A percentile compares a stretch with the other conserved stretches of the same genome.
phyloP scores from a whole-genome alignment of 2,797 vertebrate genomes.

The Paedocypris micromegethes region DNA sequence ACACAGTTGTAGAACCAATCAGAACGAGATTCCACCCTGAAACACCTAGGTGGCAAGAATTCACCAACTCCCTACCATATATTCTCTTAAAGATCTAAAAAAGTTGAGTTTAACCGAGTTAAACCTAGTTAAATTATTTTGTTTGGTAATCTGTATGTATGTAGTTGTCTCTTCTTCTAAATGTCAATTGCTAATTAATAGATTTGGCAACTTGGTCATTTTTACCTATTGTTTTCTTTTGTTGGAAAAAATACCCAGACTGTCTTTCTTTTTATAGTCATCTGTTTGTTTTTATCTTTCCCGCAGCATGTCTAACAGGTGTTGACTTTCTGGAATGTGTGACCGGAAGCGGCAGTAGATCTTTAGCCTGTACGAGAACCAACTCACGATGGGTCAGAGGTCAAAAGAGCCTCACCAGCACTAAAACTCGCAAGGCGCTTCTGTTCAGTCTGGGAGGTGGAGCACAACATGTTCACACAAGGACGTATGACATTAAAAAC shows the following conservation, averaged over 20 bases:
- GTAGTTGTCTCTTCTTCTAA: too few relatives aligned
- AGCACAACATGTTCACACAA: constrained; percentile 12
- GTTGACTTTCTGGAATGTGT: constrained; percentile 41
- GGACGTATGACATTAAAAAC: background rate
- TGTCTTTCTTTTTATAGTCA: constrained; percentile 11
- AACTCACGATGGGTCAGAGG: constrained; percentile 22
- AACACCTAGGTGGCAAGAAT: too few relatives aligned
- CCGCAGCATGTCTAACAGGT: constrained; percentile 29
- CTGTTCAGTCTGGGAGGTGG: constrained; percentile 19
- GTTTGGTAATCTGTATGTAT: too few relatives aligned
- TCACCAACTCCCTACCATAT: too few relatives aligned
- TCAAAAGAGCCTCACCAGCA: constrained; percentile 26
- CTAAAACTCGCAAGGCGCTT: constrained; percentile 41
- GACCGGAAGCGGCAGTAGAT: constrained; percentile 32
- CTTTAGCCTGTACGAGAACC: constrained; percentile 28
- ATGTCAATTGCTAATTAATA: too few relatives aligned
- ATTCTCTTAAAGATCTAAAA: too few relatives aligned
- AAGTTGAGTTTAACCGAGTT: too few relatives aligned
- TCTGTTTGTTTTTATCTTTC: constrained; percentile 17
- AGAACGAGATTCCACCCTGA: too few relatives aligned
- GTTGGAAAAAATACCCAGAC: background rate
- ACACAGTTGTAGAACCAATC: too few relatives aligned
- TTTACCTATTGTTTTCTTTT: background rate
- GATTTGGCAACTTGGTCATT: too few relatives aligned
- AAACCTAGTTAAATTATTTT: too few relatives aligned